Evolutionary conservation across 2,888 invertebrate species (phyloP).

Genomic region (Pelosia muscerda): DNA sequence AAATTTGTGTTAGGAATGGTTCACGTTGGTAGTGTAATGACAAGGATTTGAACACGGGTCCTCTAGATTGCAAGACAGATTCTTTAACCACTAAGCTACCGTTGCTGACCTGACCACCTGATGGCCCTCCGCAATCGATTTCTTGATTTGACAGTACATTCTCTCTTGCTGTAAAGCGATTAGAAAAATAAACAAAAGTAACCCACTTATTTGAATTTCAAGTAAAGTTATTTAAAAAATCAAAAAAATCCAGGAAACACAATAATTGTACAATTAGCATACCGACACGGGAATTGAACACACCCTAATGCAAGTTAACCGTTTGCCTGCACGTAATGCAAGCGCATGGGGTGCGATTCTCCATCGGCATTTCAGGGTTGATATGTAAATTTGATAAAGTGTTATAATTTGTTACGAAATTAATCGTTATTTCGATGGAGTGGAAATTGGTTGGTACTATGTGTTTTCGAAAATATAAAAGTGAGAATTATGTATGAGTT

Average conservation of each 20-base stretch:
- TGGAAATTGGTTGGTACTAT: background rate
- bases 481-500: background rate
- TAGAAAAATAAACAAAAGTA: too few species aligned
- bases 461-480: background rate
- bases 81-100: too few species aligned
- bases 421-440: constrained; percentile 43
- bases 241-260: constrained; percentile 42
- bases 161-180: too few species aligned
- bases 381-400: constrained; percentile 47
- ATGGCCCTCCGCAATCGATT: too few species aligned
- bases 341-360: constrained; percentile 48
- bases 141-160: too few species aligned
- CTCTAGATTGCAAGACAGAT: too few species aligned
- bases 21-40: too few species aligned
- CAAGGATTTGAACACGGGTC: too few species aligned
- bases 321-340: constrained; percentile 61
- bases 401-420: constrained; percentile 52
- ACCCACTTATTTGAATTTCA: background rate
- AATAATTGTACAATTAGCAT: constrained; percentile 40
- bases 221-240: constrained; percentile 13
- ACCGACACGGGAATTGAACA: constrained; percentile 51
- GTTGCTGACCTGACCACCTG: too few species aligned
- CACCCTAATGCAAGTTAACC: constrained; percentile 50
- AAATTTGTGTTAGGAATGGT: too few species aligned
- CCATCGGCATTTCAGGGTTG: constrained; percentile 65